Evolutionary conservation across 2,888 invertebrate genomes (phyloP), one percentile per base, ranked within the genome.

Genomic region (Eupithecia tripunctaria): DNA sequence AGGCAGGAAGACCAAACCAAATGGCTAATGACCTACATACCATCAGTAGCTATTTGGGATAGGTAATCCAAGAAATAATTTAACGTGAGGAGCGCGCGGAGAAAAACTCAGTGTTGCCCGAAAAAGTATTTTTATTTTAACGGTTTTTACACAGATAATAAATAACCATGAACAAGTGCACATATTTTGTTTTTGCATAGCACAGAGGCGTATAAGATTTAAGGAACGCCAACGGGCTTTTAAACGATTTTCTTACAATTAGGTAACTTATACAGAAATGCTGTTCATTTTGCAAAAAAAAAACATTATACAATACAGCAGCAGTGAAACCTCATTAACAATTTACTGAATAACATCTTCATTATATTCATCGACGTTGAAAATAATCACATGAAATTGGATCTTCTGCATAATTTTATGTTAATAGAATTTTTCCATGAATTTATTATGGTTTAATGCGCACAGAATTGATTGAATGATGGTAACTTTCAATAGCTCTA

Each of bases 311-410:
- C 15, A 68, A 65, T 27, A 43, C 43, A 68, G 29, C 38, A 68
- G 47, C 14, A 25, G 25, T 56, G 29, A 73, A 77, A 82, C 80
- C 84, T 86, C 84, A 86, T 88, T 74, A 85, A 86, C 64, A 71
- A 66, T 72, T 70, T 71, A 84, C 84, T 83, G 83, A 85, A 81
- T 77, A 78, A 82, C 76, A 82, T 76, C 82, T 78, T 81, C 82
- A 88, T 88, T 83, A 86, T 82, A 84, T 88, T 77, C 83, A 87
- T 88, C 83, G 82, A 86, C 85, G 86, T 83, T 84, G 76, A 80
- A 84, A 82, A 81, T 91, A 91, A 91, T 91, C 89, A 88, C 84
- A 88, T 83, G 85, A 91, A 91, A 92, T 91, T 89, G 91, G 86
- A 87, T 88, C 82, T 86, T 89, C 90, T 87, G 88, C 89, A 91